Base-by-base conservation (phyloP, 2,888 invertebrate species). In the Ormyrus labotus region DNA sequence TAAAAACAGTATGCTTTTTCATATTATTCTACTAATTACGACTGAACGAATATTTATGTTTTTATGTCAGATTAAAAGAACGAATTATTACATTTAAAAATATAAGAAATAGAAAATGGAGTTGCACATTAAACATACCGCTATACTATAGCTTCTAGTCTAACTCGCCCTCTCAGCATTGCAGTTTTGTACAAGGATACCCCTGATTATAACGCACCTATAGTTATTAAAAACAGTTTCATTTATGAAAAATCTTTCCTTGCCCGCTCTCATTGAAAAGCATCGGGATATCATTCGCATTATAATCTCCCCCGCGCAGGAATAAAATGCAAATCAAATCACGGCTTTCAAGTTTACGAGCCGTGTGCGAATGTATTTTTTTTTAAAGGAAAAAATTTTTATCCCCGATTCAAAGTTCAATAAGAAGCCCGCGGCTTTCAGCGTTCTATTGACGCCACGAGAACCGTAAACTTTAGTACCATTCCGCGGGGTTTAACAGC, bases 381-480 rank as follows among this genome's bases (percentile, higher is more conserved):
- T 13, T 13, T 13, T 13, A 13, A 51, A 61, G 51, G 53, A n/a
- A 0, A 0, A 71, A 71, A 19, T 71, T 60, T 34, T 71, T 71
- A 60, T 71, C 34, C 60, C 7, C 69, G 10, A 58, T 57, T 48
- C 69, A 9, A 6, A 58, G 57, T 47, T 57, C 57, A 58, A 68
- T 68, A 57, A 55, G 57, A 53, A 67, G 13, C 5, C 5, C 5
- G 34, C 34, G 7, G 50, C 7, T 9, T 5, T 55, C 11, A 1
- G 8, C n/a, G 47, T 5, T 47, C 57, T 57, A 69, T 67, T 34
- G 60, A 61, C 60, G 57, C 2, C 47, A 34, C 5, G n/a, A 61
- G 61, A 51, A 60, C 61, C 71, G 51, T 71, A 71, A 71, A 71
- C 34, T 71, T 61, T n/a, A 34, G 11, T 61, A 19, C 61, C 61